Base-by-base conservation (phyloP, 2,888 invertebrate genomes). In the Nebria brevicollis region DNA sequence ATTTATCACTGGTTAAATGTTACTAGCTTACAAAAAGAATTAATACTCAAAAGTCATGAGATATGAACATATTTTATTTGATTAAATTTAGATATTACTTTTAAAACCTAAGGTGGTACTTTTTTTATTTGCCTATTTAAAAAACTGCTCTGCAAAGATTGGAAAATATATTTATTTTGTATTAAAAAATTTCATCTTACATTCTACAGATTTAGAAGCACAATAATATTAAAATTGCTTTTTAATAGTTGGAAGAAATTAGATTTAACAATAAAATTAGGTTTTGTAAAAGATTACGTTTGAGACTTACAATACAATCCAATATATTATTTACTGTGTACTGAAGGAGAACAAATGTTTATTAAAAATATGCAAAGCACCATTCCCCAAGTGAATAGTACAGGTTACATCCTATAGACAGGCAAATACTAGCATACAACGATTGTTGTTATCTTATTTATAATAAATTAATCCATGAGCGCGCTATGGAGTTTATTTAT, bases 371-470 rank as follows among this genome's bases (percentile, higher is more conserved):
- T 54, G 2, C 11, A 54, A 54, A 54, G 54, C 54, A 54, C 54
- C 13, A 54, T 54, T 54, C 7, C 54, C 1, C 13, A 54, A 54
- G 54, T 8, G 54, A 54, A 54, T 6, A 54, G 54, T 54, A 7
- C 54, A 1, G 7, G 10, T 8, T 1, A n/a, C n/a, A n/a, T n/a
- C n/a, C n/a, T n/a, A n/a, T n/a, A 10, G 6, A 43, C 43, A 54
- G 2, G 1, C 13, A 54, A 11, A 54, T 8, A 13, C 70, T 15
- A 34, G 20, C 70, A 70, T 10, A 70, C 34, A 70, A 70, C 70
- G 70, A 70, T 70, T 70, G 34, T 70, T 13, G 70, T 41, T 73
- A 73, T 73, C 73, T 73, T 73, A 73, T 73, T 73, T 73, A 73
- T 13, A 41, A 42, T 15, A 20, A 42, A 15, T 15, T 41, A 26